A percentile compares a stretch with the other conserved stretches of the same genome.
phyloP scores from a whole-genome alignment of 2,888 invertebrate species.

The Thecocarcelia acutangulata region DNA sequence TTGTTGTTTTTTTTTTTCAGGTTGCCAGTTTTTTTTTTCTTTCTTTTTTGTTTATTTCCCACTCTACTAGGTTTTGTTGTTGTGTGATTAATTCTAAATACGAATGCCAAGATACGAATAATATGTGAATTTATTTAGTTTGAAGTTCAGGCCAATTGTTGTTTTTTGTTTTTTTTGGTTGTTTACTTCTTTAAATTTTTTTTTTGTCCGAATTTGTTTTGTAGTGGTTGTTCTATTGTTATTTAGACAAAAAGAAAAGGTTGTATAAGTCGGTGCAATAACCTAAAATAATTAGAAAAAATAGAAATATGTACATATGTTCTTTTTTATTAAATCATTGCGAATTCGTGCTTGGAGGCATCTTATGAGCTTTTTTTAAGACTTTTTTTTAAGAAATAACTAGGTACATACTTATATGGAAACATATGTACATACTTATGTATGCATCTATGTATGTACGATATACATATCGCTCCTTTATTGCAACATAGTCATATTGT shows the following conservation, averaged over 20 bases:
- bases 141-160: constrained; percentile 15
- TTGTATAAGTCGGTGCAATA: constrained; percentile 62
- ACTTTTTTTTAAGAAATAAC: too few species aligned
- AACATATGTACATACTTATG: not conserved
- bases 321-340: constrained; percentile 7
- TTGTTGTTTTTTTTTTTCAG: constrained; percentile 18
- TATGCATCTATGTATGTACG: not conserved
- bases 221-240: constrained; percentile 29
- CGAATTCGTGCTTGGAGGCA: constrained; percentile 32
- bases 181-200: constrained; percentile 53
- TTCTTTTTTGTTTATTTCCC: constrained; percentile 19
- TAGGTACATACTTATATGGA: not conserved
- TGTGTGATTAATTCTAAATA: constrained; percentile 36
- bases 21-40: constrained; percentile 24
- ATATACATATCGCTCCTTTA: too few species aligned
- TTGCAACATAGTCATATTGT: too few species aligned
- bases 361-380: constrained; percentile 28
- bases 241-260: constrained; percentile 24
- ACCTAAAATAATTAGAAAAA: constrained; percentile 58
- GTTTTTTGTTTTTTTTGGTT: constrained; percentile 39
- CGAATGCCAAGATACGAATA: not conserved
- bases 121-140: constrained; percentile 33
- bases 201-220: constrained; percentile 24
- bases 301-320: not conserved
- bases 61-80: constrained; percentile 41